phyloP scores from a whole-genome alignment of 2,797 vertebrate species.

The Protonibea diacanthus region DNA sequence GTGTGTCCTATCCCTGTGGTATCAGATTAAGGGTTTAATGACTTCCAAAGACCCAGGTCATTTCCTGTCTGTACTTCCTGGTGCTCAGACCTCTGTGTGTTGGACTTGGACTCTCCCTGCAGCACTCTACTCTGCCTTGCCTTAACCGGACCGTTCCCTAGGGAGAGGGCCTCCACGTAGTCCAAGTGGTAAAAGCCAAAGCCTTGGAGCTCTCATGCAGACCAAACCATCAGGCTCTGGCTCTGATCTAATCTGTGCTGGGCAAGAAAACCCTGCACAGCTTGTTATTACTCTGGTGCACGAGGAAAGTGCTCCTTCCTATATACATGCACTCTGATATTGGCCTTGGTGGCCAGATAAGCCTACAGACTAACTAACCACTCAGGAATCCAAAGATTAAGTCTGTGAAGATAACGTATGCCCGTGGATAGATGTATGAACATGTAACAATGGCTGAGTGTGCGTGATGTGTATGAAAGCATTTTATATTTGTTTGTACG shows the following conservation, averaged over 20 bases:
- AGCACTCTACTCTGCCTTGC: slow-evolving; percentile 51
- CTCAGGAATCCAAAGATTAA: slow-evolving; percentile 72
- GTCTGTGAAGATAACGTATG: slow-evolving; percentile 52
- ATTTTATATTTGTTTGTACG: slow-evolving; percentile 54
- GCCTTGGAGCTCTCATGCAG: slow-evolving; percentile 63
- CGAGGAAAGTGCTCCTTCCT: slow-evolving; percentile 65
- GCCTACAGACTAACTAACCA: slow-evolving; percentile 64
- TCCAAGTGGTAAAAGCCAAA: slow-evolving; percentile 69
- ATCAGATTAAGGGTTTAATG: slow-evolving; percentile 77
- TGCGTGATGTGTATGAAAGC: slow-evolving; percentile 50
- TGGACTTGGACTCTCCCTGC: slow-evolving; percentile 65
- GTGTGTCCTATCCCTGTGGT: slow-evolving; percentile 56
- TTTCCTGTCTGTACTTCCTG: slow-evolving; percentile 77
- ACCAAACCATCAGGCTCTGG: slow-evolving; percentile 59
- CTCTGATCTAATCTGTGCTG: slow-evolving; percentile 78
- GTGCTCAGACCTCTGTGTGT: slow-evolving; percentile 60
- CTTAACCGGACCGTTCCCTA: slow-evolving; percentile 53
- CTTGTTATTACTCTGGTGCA: slow-evolving; percentile 72
- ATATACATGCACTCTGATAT: slow-evolving; percentile 52
- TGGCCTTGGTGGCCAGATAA: slow-evolving; percentile 71
- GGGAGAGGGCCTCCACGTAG: slow-evolving; percentile 59
- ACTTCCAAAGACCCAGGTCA: slow-evolving; percentile 75
- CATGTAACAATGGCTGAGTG: slow-evolving; percentile 39
- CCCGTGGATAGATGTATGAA: slow-evolving; percentile 43
- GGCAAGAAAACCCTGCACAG: slow-evolving; percentile 71